Percentiles rank a stretch among this genome's conserved stretches.
phyloP scores from a whole-genome alignment of 2,113 vertebrate species.

The Indri indri region DNA sequence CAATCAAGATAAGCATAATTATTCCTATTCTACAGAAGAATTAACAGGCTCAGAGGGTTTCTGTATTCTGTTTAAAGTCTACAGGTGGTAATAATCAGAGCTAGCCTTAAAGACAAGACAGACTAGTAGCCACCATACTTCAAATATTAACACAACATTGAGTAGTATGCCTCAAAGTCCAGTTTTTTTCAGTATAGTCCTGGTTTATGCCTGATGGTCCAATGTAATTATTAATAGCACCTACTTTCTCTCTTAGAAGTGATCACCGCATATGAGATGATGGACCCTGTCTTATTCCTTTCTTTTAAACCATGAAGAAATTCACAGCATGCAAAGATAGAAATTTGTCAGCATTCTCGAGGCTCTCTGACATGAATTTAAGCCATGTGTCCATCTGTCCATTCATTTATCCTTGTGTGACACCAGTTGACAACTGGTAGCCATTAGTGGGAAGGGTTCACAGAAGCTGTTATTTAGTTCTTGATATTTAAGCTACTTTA shows the following conservation, averaged over 20 bases:
- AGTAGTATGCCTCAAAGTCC: not conserved
- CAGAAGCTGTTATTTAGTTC: not conserved
- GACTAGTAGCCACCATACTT: not conserved
- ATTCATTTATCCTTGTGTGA: not conserved
- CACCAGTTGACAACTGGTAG: not conserved
- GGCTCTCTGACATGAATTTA: not conserved
- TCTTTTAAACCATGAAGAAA: constrained; percentile 21
- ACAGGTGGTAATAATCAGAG: constrained; percentile 31
- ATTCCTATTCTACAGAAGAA: constrained; percentile 6
- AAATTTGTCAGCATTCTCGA: not conserved
- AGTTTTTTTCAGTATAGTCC: not conserved
- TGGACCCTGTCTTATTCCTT: not conserved
- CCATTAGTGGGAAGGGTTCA: not conserved
- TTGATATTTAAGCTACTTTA: constrained; percentile 10
- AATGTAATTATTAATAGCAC: not conserved
- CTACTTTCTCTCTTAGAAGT: not conserved
- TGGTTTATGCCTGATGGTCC: not conserved
- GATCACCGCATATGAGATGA: not conserved
- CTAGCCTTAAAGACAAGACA: constrained; percentile 11
- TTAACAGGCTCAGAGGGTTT: not conserved
- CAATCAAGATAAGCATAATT: not conserved
- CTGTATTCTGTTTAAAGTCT: not conserved
- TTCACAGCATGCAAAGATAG: not conserved
- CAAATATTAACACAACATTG: not conserved
- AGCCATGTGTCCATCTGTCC: not conserved